phyloP scores from a whole-genome alignment of 2,888 invertebrate species.

The Ormyrus thymus region DNA sequence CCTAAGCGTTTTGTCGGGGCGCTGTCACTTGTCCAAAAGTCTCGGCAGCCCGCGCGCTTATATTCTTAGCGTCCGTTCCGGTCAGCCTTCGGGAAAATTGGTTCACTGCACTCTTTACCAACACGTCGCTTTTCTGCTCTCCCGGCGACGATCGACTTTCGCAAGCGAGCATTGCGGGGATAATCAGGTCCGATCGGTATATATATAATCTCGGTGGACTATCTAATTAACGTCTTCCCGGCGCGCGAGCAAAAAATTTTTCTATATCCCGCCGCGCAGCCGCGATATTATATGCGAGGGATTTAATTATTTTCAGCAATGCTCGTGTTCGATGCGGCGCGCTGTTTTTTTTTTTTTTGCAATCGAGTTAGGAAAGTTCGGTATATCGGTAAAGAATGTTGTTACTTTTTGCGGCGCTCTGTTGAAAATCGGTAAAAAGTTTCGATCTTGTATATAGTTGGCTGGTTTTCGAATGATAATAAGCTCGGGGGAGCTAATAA shows the following conservation, averaged over 20 bases:
- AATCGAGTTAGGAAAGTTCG: neutral
- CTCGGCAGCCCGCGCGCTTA: no score
- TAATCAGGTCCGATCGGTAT: constrained; percentile 16
- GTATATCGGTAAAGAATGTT: neutral
- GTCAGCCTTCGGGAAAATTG: neutral
- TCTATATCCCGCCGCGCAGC: no score
- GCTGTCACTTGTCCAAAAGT: constrained; percentile 14
- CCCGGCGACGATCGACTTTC: neutral
- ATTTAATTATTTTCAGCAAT: neutral
- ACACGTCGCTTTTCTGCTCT: neutral
- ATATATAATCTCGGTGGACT: neutral
- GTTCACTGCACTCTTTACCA: constrained; percentile 21
- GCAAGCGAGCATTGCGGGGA: neutral
- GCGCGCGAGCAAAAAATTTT: neutral
- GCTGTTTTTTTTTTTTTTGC: no score
- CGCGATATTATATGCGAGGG: neutral
- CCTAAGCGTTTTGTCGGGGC: neutral
- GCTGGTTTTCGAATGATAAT: no score
- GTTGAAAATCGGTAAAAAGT: no score
- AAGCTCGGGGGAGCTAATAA: no score
- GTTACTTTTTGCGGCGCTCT: no score
- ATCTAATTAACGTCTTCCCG: constrained; percentile 42
- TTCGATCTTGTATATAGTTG: no score
- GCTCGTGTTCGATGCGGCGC: no score
- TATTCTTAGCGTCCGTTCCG: constrained; percentile 7